These are phyloP conservation scores for Herpetotheres cachinnans DNA, from an alignment of 2,113 vertebrate genomes.

Conservation along the genomic window DNA sequence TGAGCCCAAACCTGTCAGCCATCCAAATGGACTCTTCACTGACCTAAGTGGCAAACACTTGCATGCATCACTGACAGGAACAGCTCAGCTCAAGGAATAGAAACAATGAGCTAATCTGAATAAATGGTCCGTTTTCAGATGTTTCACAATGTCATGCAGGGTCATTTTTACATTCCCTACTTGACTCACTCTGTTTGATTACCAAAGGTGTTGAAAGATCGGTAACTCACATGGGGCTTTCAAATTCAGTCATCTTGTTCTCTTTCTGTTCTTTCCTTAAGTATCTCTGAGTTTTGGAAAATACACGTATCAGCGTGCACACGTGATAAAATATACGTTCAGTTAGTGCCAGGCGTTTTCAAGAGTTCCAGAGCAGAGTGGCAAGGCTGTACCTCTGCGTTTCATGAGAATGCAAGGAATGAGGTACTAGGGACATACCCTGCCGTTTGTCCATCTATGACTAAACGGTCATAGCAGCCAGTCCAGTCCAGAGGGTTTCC, in stretches of 20 bases:
- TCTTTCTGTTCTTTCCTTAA: background rate
- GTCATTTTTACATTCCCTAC: background rate
- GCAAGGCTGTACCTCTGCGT: background rate
- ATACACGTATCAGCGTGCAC: rapidly evolving
- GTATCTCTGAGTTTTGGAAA: background rate
- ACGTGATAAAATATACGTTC: rapidly evolving
- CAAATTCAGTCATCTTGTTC: background rate
- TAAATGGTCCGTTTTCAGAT: background rate
- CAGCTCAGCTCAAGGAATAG: background rate
- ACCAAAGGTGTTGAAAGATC: background rate
- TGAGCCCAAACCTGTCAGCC: background rate
- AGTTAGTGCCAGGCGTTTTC: background rate
- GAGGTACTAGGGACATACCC: background rate
- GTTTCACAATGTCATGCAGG: background rate
- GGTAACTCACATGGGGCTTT: background rate
- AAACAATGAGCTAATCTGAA: constrained; percentile 12
- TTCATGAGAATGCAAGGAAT: background rate
- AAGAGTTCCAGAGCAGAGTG: background rate
- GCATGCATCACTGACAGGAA: background rate
- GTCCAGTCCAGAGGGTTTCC: background rate
- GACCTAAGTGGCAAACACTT: background rate
- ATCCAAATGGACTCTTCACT: constrained; percentile 13
- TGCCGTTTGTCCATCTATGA: background rate
- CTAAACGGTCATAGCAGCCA: background rate
- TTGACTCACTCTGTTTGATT: background rate